Conservation (phyloP, 2,113 vertebrate species). For the Oryzias curvinotus region DNA sequence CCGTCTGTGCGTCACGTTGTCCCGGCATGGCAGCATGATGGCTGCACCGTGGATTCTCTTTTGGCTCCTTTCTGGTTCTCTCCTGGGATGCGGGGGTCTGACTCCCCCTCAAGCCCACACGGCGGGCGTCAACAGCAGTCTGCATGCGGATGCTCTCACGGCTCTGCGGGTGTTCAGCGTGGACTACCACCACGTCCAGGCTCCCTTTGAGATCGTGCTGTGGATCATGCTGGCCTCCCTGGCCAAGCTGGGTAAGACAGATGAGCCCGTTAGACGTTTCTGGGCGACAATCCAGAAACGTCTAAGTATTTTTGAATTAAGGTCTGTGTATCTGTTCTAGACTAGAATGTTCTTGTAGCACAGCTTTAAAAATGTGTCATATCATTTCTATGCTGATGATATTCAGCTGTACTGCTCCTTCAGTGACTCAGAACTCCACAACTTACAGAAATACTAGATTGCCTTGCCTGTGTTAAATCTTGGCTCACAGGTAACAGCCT, state of each 20-base stretch:
- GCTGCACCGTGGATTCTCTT: slow-evolving; percentile 35
- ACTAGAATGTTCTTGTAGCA: too few species aligned
- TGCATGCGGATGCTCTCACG: slow-evolving; percentile 38
- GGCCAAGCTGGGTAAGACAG: slow-evolving; percentile 81
- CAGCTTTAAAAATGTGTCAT: too few species aligned
- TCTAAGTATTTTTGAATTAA: too few species aligned
- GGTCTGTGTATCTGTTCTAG: too few species aligned
- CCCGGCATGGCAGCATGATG: slow-evolving; percentile 57
- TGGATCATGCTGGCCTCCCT: slow-evolving; percentile 87
- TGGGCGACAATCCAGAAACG: too few species aligned
- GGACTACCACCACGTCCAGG: slow-evolving; percentile 83
- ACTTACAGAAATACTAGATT: too few species aligned
- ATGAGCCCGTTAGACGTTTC: neutral
- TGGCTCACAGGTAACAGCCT: too few species aligned
- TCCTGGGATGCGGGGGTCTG: slow-evolving; percentile 25
- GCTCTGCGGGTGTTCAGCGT: slow-evolving; percentile 75
- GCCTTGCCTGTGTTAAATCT: too few species aligned
- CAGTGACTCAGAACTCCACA: too few species aligned
- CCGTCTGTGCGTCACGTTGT: slow-evolving; percentile 25
- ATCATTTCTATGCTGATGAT: too few species aligned
- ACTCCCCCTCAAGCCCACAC: slow-evolving; percentile 33
- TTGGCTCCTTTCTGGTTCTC: slow-evolving; percentile 31
- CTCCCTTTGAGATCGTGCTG: slow-evolving; percentile 84
- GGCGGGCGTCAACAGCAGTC: slow-evolving; percentile 39
- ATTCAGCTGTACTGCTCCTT: too few species aligned